Conservation (phyloP, 2,888 invertebrate genomes). For the Coecobrya sp. region DNA sequence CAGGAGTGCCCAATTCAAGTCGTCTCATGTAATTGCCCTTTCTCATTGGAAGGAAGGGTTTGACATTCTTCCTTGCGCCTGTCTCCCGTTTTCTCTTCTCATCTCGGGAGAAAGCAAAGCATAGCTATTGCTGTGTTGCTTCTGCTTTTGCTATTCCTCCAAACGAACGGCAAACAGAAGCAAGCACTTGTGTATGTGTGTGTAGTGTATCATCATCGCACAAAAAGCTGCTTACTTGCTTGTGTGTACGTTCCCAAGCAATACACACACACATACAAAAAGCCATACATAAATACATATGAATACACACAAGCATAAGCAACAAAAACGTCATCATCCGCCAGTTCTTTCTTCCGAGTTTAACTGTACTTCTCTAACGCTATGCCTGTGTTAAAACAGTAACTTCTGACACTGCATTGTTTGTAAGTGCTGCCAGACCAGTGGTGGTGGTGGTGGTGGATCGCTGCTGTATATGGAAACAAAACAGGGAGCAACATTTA, state of each 20-base stretch:
- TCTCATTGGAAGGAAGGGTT: conserved; percentile 85
- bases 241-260: conserved; percentile 35
- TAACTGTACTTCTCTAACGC: conserved; percentile 13
- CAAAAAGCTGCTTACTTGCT: conserved; percentile 42
- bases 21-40: conserved; percentile 85
- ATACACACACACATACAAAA: conserved; percentile 61
- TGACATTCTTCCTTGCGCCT: conserved; percentile 86
- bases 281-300: conserved; percentile 42
- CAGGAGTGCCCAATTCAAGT: conserved; percentile 84
- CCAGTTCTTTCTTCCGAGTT: not conserved
- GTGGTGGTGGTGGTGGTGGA: conserved; percentile 10
- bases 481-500: conserved; percentile 71
- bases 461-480: conserved; percentile 48
- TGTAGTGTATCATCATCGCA: conserved; percentile 58
- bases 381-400: conserved; percentile 39
- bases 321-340: conserved; percentile 62
- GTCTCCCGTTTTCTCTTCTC: conserved; percentile 81
- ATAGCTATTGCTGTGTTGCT: conserved; percentile 25
- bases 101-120: conserved; percentile 65
- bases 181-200: conserved; percentile 57
- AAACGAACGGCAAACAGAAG: conserved; percentile 54
- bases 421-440: conserved; percentile 35
- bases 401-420: conserved; percentile 54
- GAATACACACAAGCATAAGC: conserved; percentile 55
- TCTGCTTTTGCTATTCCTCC: conserved; percentile 16